A percentile compares a stretch with the other conserved stretches of the same genome.
phyloP scores from a whole-genome alignment of 1,140 invertebrate genomes.

The honey bee (Apis mellifera) region Amel_HAv3.1 CM009936.2:10029001-10029500 shows the following conservation, averaged over 20 bases:
- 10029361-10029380: conserved; percentile 37
- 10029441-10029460: not conserved
- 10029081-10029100: conserved; percentile 1
- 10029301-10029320: not conserved
- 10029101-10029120: conserved; percentile 3
- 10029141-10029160: conserved; percentile 23
- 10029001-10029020: not conserved
- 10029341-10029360: conserved; percentile 13
- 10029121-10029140: not conserved
- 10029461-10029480: not conserved
- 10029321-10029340: not conserved
- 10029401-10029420: conserved; percentile 58
- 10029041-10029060: not conserved
- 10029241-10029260: conserved; percentile 39
- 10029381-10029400: conserved; percentile 43
- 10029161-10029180: conserved; percentile 43
- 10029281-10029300: conserved; percentile 4
- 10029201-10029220: conserved; percentile 24
- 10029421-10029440: conserved; percentile 66
- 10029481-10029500: too few species aligned
- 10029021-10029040: not conserved
- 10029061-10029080: not conserved
- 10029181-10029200: conserved; percentile 14
- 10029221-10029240: conserved; percentile 26
- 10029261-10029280: conserved; percentile 47